Conservation (phyloP, 2,888 invertebrate genomes). For the Epinotia demarniana region DNA sequence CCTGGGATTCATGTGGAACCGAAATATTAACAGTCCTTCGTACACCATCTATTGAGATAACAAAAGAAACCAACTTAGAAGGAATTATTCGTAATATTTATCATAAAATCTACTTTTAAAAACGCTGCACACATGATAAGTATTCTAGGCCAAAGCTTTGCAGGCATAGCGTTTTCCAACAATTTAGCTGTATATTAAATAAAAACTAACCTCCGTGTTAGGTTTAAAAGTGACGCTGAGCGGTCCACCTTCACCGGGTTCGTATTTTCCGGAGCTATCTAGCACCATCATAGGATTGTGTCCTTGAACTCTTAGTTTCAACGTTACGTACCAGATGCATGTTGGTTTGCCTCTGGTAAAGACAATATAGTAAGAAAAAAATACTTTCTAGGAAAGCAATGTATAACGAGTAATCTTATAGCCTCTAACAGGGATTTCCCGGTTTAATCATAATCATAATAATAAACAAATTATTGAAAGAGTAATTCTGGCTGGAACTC, state of each 20-base stretch:
- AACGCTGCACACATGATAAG: too few species aligned
- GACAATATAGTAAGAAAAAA: conserved; percentile 8
- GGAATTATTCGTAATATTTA: not conserved
- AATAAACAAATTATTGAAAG: not conserved
- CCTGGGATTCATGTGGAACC: conserved; percentile 81
- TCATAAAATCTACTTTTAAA: too few species aligned
- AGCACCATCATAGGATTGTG: conserved; percentile 67
- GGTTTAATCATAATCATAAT: too few species aligned
- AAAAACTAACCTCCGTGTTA: conserved; percentile 67
- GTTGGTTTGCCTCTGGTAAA: conserved; percentile 81
- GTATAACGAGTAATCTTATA: too few species aligned
- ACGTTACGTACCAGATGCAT: conserved; percentile 82
- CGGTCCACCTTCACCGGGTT: conserved; percentile 78
- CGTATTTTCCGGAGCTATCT: conserved; percentile 76
- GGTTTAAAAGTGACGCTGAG: conserved; percentile 86
- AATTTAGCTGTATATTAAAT: not conserved
- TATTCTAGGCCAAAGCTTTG: not conserved
- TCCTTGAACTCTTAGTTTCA: conserved; percentile 66
- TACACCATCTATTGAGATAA: conserved; percentile 66
- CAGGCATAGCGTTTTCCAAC: not conserved
- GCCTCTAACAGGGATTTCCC: not conserved
- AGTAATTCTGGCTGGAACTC: conserved; percentile 55
- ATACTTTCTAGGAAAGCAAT: too few species aligned
- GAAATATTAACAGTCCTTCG: conserved; percentile 72
- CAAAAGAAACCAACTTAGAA: not conserved